Conservation (phyloP, 2,888 invertebrate genomes). For the Campaea margaritaria region DNA sequence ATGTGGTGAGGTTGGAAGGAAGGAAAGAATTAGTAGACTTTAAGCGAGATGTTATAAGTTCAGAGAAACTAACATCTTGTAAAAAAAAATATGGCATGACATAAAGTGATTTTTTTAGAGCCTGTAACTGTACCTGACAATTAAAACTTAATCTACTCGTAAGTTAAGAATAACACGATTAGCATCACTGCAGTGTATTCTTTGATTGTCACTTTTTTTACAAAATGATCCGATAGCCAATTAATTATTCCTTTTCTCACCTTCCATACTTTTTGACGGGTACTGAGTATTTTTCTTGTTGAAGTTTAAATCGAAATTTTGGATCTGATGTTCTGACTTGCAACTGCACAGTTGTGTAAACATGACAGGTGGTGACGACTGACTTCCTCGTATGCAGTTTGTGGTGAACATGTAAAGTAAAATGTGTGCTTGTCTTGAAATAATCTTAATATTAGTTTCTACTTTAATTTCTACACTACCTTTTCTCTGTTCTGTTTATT, state of each 20-base stretch:
- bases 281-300: constrained; percentile 45
- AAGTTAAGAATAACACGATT: too few species aligned
- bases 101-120: too few species aligned
- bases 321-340: constrained; percentile 34
- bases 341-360: constrained; percentile 40
- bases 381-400: constrained; percentile 16
- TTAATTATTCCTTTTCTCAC: not conserved
- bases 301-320: constrained; percentile 38
- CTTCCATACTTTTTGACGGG: constrained; percentile 13
- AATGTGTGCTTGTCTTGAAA: constrained; percentile 12
- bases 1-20: not conserved
- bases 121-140: too few species aligned
- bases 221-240: not conserved
- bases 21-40: too few species aligned
- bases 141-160: too few species aligned
- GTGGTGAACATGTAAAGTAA: constrained; percentile 12
- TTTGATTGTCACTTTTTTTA: not conserved
- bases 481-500: not conserved
- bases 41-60: too few species aligned
- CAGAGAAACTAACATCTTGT: too few species aligned
- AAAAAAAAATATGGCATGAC: too few species aligned
- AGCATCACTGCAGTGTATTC: too few species aligned
- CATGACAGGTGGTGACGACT: constrained; percentile 41
- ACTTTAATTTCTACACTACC: not conserved
- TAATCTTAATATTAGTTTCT: constrained; percentile 1